These are phyloP conservation scores for Anguilla megastoma DNA, from an alignment of 2,797 vertebrate species.

Conservation along the genomic window DNA sequence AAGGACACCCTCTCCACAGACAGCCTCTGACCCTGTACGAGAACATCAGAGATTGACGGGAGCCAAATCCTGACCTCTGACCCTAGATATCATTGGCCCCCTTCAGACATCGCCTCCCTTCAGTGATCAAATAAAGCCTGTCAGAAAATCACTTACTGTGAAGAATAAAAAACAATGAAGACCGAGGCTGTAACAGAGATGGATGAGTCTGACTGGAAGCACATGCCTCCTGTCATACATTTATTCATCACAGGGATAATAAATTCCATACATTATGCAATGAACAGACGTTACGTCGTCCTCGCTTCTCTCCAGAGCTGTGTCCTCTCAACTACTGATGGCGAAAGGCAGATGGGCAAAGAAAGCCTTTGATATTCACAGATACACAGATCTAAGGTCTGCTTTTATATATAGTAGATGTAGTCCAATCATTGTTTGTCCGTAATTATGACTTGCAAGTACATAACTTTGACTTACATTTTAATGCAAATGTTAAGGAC, in stretches of 20 bases:
- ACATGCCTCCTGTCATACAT: constrained; percentile 32
- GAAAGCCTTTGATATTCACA: background rate
- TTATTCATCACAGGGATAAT: constrained; percentile 41
- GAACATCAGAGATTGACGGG: constrained; percentile 31
- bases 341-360: constrained; percentile 10
- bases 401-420: background rate
- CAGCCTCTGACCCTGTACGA: background rate
- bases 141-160: constrained; percentile 38
- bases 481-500: background rate
- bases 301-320: constrained; percentile 21
- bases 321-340: constrained; percentile 21
- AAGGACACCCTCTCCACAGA: constrained; percentile 12
- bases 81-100: constrained; percentile 32
- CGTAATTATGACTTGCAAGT: background rate
- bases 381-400: background rate
- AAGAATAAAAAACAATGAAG: constrained; percentile 21
- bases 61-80: constrained; percentile 48
- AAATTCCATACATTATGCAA: constrained; percentile 43
- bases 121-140: constrained; percentile 44
- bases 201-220: constrained; percentile 28
- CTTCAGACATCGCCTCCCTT: constrained; percentile 34
- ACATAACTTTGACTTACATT: background rate
- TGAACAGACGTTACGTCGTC: constrained; percentile 34
- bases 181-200: constrained; percentile 18
- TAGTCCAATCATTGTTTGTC: background rate